Conservation (phyloP, 1,140 invertebrate species). For the Saccostrea cuccullata region DNA sequence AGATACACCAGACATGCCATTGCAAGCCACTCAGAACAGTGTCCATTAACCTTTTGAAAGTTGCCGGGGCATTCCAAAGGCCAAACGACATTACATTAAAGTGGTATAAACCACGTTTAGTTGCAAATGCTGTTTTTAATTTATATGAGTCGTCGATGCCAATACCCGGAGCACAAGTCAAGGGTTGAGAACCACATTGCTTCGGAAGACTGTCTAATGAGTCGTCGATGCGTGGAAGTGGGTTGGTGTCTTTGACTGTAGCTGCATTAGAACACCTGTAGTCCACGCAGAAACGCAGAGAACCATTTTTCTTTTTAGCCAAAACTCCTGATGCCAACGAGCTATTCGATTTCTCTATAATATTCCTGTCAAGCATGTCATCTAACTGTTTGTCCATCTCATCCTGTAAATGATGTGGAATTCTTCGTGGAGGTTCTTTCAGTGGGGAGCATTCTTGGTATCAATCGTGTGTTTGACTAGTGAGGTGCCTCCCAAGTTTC, state of each 20-base stretch:
- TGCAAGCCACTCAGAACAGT: slow-evolving; percentile 54
- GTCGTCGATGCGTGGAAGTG: slow-evolving; percentile 42
- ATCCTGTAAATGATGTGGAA: slow-evolving; percentile 17
- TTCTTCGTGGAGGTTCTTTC: not conserved
- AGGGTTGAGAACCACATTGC: slow-evolving; percentile 30
- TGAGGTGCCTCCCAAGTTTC: not conserved
- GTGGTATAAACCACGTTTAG: not conserved
- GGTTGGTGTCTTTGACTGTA: slow-evolving; percentile 48
- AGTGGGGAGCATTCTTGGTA: slow-evolving; percentile 1
- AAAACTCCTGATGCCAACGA: slow-evolving; percentile 80
- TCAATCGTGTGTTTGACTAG: not conserved
- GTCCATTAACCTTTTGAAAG: slow-evolving; percentile 66
- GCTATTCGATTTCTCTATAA: slow-evolving; percentile 72
- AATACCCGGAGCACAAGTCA: slow-evolving; percentile 42
- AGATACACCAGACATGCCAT: slow-evolving; percentile 49
- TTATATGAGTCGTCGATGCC: slow-evolving; percentile 3
- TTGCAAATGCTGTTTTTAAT: slow-evolving; percentile 43
- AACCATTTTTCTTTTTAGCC: slow-evolving; percentile 78
- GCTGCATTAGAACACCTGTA: slow-evolving; percentile 71
- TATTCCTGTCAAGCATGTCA: not conserved
- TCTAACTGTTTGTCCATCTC: slow-evolving; percentile 24
- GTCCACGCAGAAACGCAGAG: slow-evolving; percentile 79
- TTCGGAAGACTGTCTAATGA: slow-evolving; percentile 33
- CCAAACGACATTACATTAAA: slow-evolving; percentile 59
- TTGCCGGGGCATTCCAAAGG: slow-evolving; percentile 55